Percentiles rank a stretch among this genome's conserved stretches.
These are phyloP conservation scores for Saccostrea glomerata DNA, from an alignment of 1,140 invertebrate species.

Conservation along the genomic window DNA sequence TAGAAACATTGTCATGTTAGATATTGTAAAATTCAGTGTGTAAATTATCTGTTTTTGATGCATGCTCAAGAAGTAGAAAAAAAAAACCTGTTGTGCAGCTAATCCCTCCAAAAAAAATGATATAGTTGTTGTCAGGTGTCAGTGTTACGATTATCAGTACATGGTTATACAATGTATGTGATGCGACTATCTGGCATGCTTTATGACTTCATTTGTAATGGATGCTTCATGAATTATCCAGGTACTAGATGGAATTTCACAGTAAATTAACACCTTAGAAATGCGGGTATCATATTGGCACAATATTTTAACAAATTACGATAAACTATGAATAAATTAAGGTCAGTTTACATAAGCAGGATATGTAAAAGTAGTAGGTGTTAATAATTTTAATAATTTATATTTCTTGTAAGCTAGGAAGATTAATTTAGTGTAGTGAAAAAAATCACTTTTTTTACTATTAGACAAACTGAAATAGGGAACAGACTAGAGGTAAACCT, in stretches of 20 bases:
- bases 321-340: neutral
- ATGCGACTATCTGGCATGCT: neutral
- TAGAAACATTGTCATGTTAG: too few species aligned
- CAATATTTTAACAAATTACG: neutral
- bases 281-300: neutral
- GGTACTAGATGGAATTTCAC: neutral
- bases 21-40: neutral
- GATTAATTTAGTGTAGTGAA: neutral
- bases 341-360: neutral
- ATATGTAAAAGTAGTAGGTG: neutral
- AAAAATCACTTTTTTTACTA: too few species aligned
- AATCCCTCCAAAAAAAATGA: neutral
- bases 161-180: neutral
- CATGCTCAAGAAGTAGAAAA: neutral
- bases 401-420: neutral
- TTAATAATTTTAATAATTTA: neutral
- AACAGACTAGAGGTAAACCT: too few species aligned
- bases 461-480: too few species aligned
- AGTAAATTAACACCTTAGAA: neutral
- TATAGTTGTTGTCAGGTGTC: neutral
- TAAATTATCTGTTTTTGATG: neutral
- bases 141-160: neutral
- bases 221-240: neutral
- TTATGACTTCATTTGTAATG: neutral
- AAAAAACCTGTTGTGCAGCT: neutral